A percentile compares a stretch with the other conserved stretches of the same genome.
Evolutionary conservation across 2,888 invertebrate species (phyloP).

Genomic region (Tenthredo distinguenda): DNA sequence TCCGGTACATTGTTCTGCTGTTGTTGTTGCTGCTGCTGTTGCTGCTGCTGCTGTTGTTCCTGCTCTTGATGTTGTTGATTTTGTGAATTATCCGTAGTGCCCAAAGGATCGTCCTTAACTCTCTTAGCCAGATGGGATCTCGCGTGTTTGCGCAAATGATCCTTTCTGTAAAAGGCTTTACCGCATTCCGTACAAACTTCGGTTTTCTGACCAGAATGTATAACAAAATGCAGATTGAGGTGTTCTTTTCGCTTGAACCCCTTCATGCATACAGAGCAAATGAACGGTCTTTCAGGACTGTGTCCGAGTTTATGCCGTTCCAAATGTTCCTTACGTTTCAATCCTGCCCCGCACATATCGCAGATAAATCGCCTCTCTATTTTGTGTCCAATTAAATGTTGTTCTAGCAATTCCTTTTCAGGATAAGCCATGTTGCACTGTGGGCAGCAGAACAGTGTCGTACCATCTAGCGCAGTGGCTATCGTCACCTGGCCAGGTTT

Average conservation of each 20-base stretch:
- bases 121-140: conserved; percentile 89
- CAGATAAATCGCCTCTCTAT: conserved; percentile 89
- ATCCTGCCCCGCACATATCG: conserved; percentile 87
- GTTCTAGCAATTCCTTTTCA: conserved; percentile 88
- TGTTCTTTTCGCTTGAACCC: conserved; percentile 91
- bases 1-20: conserved; percentile 64
- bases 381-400: conserved; percentile 88
- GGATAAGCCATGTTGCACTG: conserved; percentile 91
- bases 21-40: conserved; percentile 66
- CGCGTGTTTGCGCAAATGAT: conserved; percentile 89
- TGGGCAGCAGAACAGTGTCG: conserved; percentile 88
- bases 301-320: conserved; percentile 90
- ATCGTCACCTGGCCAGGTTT: conserved; percentile 90
- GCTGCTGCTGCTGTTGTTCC: conserved; percentile 63
- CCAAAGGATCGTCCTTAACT: conserved; percentile 83
- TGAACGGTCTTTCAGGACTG: conserved; percentile 90
- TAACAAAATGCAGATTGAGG: conserved; percentile 90
- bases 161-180: conserved; percentile 89
- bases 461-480: conserved; percentile 87
- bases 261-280: conserved; percentile 88
- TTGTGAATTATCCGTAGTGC: conserved; percentile 72
- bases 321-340: conserved; percentile 89
- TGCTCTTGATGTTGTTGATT: conserved; percentile 74
- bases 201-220: conserved; percentile 91
- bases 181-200: conserved; percentile 89